These are phyloP conservation scores for Micromys minutus DNA, from an alignment of 2,113 vertebrate genomes.

Conservation along the genomic window DNA sequence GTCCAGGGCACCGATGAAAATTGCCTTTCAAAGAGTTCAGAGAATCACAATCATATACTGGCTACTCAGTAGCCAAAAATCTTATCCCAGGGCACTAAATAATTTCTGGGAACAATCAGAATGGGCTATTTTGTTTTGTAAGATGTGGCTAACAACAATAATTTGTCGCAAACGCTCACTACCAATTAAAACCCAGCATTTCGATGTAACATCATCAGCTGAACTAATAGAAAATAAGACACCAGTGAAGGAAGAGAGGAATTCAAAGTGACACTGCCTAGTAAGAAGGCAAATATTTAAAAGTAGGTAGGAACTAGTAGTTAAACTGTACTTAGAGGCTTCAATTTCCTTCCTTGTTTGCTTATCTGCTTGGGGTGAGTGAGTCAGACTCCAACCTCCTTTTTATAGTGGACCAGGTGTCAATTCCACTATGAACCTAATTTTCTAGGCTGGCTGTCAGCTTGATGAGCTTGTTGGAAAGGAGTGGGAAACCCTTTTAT, in stretches of 20 bases:
- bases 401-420: conserved; percentile 55
- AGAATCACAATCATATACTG: neutral
- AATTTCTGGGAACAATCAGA: conserved; percentile 39
- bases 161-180: conserved; percentile 4
- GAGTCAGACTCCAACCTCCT: neutral
- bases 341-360: conserved; percentile 62
- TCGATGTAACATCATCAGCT: conserved; percentile 3
- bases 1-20: neutral
- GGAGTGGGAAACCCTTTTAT: conserved; percentile 64
- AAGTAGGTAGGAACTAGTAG: conserved; percentile 55
- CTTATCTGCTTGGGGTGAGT: neutral
- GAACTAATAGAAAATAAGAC: conserved; percentile 63
- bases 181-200: conserved; percentile 14
- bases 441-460: conserved; percentile 70
- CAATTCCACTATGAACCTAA: conserved; percentile 36
- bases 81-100: conserved; percentile 6
- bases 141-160: conserved; percentile 2
- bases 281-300: conserved; percentile 19
- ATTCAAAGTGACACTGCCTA: neutral
- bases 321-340: conserved; percentile 58
- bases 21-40: conserved; percentile 3
- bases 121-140: neutral
- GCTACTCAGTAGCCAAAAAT: conserved; percentile 2
- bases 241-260: conserved; percentile 31
- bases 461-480: conserved; percentile 76